phyloP scores from a whole-genome alignment of 1,140 invertebrate species.

The Microplitis mediator region DNA sequence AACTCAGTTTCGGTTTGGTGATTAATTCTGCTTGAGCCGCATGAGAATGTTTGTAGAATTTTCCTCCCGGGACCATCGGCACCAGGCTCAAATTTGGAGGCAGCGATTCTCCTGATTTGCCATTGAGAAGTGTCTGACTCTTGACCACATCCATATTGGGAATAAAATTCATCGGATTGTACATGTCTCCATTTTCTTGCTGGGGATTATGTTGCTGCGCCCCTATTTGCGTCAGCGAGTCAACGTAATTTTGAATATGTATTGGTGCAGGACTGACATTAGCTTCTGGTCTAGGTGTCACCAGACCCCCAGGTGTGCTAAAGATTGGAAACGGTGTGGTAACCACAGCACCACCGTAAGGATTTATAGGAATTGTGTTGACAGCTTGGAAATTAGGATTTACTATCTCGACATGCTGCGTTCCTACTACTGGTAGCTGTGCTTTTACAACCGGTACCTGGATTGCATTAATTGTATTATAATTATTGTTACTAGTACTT shows the following conservation, averaged over 20 bases:
- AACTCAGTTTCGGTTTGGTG: constrained; percentile 48
- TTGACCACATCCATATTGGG: constrained; percentile 54
- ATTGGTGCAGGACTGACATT: constrained; percentile 32
- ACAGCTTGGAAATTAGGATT: constrained; percentile 49
- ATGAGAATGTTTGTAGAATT: constrained; percentile 50
- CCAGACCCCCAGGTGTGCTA: constrained; percentile 43
- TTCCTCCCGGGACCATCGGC: constrained; percentile 50
- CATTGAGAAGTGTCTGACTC: constrained; percentile 50
- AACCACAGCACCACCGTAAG: constrained; percentile 47
- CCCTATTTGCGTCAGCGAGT: constrained; percentile 48
- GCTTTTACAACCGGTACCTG: constrained; percentile 35
- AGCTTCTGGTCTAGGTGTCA: constrained; percentile 38
- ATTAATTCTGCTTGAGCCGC: constrained; percentile 39
- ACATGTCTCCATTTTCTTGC: constrained; percentile 34
- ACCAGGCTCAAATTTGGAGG: constrained; percentile 51
- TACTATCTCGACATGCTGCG: constrained; percentile 54
- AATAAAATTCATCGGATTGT: constrained; percentile 57
- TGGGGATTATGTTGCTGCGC: constrained; percentile 40
- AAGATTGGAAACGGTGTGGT: constrained; percentile 57
- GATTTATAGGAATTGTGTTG: constrained; percentile 40
- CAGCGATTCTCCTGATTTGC: constrained; percentile 41
- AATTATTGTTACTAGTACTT: constrained; percentile 44
- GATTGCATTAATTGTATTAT: constrained; percentile 39
- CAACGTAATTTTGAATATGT: constrained; percentile 43
- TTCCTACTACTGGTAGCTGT: constrained; percentile 50